Evolutionary conservation across 2,113 vertebrate genomes (phyloP), one percentile per base, ranked within the genome.

Genomic region (Pogonocichla stellata): DNA sequence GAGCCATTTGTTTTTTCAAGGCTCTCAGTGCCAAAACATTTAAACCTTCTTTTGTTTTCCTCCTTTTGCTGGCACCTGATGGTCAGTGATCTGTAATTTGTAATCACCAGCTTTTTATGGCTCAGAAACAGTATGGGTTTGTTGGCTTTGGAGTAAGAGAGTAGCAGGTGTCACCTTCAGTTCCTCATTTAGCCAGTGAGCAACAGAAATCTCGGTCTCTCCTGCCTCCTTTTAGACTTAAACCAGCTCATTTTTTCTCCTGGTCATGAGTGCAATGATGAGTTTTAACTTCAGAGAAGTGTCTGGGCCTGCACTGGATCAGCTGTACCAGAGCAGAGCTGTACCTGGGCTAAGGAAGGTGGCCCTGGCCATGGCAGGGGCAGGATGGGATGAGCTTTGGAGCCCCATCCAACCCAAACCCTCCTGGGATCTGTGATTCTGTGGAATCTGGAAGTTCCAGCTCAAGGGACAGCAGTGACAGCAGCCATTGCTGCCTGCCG

Each of bases 161-260:
- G 6, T 20, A 80, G 38, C 96, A 97, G 94, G 58, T 97, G 91
- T 66, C 89, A 71, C 10, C 62, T 90, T 31, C 47, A 78, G 34
- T 95, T 96, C 94, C 80, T 71, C 51, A 31, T 96, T 58, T 62
- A 74, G 31, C 14, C 17, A 51, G 36, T 2, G 5, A 88, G 42
- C 45, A 48, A 43, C 47, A 53, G 54, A 72, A 56, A 14, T 36
- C 42, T 53, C 60, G 60, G n/a, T 33, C 57, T 72, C 65, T 36
- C 13, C 47, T 88, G 1, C 36, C 47, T 81, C 42, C 28, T 81
- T 84, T 79, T 54, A 20, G 40, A 48, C 25, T 56, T 69, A 20
- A 64, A 65, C 29, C 40, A 79, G 72, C 50, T 64, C 74, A 9
- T 40, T 17, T 80, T 45, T 58, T 29, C 72, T 81, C 36, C 78